Conservation (phyloP, 2,797 vertebrate species). For the Melanotaenia nigrans region DNA sequence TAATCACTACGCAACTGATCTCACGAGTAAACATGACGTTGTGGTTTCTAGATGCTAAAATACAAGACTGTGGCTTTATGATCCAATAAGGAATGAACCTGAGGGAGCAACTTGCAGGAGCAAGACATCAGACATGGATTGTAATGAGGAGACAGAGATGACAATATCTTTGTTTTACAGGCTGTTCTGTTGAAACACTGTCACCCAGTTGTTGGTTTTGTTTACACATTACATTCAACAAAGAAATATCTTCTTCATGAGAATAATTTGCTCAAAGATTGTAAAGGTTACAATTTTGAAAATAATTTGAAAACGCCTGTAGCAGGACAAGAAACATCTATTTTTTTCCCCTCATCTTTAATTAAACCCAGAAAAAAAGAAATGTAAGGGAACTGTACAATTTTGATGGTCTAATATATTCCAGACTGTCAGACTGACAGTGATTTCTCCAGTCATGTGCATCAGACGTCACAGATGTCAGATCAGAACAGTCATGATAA, state of each 20-base stretch:
- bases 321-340: not conserved
- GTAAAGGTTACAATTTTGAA: not conserved
- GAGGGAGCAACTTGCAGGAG: constrained; percentile 47
- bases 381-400: not conserved
- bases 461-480: constrained; percentile 51
- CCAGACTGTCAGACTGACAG: constrained; percentile 18
- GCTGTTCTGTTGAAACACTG: constrained; percentile 41
- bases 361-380: constrained; percentile 9
- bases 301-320: not conserved
- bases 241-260: constrained; percentile 20
- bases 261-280: constrained; percentile 2
- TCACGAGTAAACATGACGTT: constrained; percentile 12
- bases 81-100: constrained; percentile 46
- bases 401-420: constrained; percentile 21
- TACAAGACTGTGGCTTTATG: constrained; percentile 36
- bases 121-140: constrained; percentile 64
- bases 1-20: constrained; percentile 32
- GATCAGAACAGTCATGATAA: constrained; percentile 37
- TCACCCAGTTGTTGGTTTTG: constrained; percentile 48
- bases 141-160: constrained; percentile 46
- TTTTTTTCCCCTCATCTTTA: not conserved
- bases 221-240: constrained; percentile 49
- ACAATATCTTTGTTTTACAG: constrained; percentile 57
- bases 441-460: constrained; percentile 33
- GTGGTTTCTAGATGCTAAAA: constrained; percentile 35